These are phyloP conservation scores for Lasioglossum zephyrum DNA, from an alignment of 2,888 invertebrate genomes.

Conservation along the genomic window DNA sequence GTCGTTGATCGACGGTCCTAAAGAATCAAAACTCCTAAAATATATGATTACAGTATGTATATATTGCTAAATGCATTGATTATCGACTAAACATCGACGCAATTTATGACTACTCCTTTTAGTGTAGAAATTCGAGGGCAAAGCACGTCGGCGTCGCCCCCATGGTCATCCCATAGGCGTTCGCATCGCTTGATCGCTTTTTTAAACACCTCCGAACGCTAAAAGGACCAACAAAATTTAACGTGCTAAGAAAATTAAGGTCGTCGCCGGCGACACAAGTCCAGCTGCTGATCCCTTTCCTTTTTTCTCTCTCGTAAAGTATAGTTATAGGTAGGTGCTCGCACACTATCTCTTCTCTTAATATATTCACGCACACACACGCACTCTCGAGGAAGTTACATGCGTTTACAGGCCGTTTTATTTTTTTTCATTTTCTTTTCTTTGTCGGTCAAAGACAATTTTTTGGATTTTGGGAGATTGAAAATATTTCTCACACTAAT, in stretches of 20 bases:
- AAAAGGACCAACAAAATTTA: slow-evolving; percentile 12
- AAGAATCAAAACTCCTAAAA: slow-evolving; percentile 1
- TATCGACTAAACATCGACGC: slow-evolving; percentile 27
- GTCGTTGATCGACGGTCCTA: background rate
- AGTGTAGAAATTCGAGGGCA: background rate
- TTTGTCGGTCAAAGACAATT: slow-evolving; percentile 42
- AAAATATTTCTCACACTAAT: slow-evolving; percentile 11
- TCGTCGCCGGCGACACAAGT: slow-evolving; percentile 57
- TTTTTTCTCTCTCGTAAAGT: slow-evolving; percentile 23
- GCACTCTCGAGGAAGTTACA: slow-evolving; percentile 53
- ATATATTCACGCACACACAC: slow-evolving; percentile 58
- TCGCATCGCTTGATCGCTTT: background rate
- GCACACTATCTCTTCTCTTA: slow-evolving; percentile 58
- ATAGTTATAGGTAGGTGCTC: slow-evolving; percentile 52
- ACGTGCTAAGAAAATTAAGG: slow-evolving; percentile 36
- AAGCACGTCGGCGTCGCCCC: background rate
- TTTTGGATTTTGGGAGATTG: slow-evolving; percentile 1
- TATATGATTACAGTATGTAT: slow-evolving; percentile 9
- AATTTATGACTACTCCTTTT: slow-evolving; percentile 7
- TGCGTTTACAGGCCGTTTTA: slow-evolving; percentile 47
- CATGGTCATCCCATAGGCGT: background rate
- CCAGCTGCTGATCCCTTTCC: slow-evolving; percentile 56
- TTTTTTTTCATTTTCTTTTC: slow-evolving; percentile 9
- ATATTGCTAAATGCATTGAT: slow-evolving; percentile 28
- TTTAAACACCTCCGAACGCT: background rate